Base-by-base conservation (phyloP, 1,140 invertebrate genomes). In the Eumaeus atala region DNA sequence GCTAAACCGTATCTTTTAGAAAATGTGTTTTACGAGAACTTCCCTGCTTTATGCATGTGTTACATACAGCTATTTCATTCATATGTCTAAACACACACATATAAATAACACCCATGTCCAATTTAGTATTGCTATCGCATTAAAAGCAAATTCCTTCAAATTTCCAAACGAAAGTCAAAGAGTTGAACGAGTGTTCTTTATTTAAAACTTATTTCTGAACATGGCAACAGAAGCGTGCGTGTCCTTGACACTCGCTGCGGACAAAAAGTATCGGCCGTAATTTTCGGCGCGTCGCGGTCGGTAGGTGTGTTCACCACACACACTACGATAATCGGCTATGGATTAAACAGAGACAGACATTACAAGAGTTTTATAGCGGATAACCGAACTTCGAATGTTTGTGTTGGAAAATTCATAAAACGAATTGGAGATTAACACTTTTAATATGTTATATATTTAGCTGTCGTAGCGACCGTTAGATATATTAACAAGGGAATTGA, bases 191-290 rank as follows among this genome's bases (percentile, higher is more conserved):
- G 21, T 28, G 21, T 44, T 44, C 37, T 56, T 56, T 56, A 48
- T 60, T 56, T 55, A 60, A 65, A 56, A 56, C 58, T 50, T 36
- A 40, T 54, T 51, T 58, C 51, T 44, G 63, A 69, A 70, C 75
- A 59, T 81, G 72, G 76, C 74, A 80, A 84, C 80, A 77, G 74
- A 71, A 64, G 59, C 66, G 64, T 58, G 58, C 61, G 60, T 72
- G 75, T 75, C 80, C 80, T 84, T 84, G 80, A 84, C 80, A 84
- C 80, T 84, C 68, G 68, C 68, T 61, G 72, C 79, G 79, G 77
- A 66, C 79, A 83, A 78, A 83, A 78, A 75, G 69, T 77, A 70
- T 69, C 73, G 70, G 64, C 67, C 74, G 73, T 56, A 80, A 80
- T 77, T 79, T 62, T 80, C 71, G 72, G 74, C 74, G 66, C 62